Evolutionary conservation across 2,113 vertebrate species (phyloP).

Genomic region (Zapus hudsonius): DNA sequence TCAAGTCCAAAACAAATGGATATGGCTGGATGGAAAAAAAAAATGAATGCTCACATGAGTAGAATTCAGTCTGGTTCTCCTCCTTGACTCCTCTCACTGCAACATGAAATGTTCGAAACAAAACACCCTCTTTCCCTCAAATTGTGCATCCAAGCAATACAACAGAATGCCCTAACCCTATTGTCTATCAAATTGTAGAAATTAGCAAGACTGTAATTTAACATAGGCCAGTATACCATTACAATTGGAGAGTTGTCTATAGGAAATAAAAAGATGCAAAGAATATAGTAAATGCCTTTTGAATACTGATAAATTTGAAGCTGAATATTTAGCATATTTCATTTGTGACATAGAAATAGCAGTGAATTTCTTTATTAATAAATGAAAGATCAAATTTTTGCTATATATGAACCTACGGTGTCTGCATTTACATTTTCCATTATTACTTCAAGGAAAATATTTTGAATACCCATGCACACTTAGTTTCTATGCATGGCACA

Average conservation of each 20-base stretch:
- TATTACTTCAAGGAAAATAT: background rate
- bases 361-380: background rate
- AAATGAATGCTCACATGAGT: background rate
- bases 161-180: background rate
- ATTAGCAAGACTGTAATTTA: background rate
- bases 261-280: background rate
- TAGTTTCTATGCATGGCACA: fast-evolving
- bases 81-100: background rate
- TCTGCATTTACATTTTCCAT: background rate
- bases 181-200: background rate
- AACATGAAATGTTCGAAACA: background rate
- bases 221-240: background rate
- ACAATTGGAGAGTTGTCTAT: background rate
- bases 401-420: background rate
- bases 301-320: background rate
- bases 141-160: background rate
- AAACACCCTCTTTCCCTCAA: background rate
- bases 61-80: background rate
- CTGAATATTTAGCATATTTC: background rate
- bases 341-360: background rate
- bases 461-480: background rate
- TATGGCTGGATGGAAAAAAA: fast-evolving
- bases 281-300: background rate
- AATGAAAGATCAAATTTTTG: background rate
- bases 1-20: background rate